These are phyloP conservation scores for Gadus macrocephalus DNA, from an alignment of 2,113 vertebrate genomes.

Conservation along the genomic window DNA sequence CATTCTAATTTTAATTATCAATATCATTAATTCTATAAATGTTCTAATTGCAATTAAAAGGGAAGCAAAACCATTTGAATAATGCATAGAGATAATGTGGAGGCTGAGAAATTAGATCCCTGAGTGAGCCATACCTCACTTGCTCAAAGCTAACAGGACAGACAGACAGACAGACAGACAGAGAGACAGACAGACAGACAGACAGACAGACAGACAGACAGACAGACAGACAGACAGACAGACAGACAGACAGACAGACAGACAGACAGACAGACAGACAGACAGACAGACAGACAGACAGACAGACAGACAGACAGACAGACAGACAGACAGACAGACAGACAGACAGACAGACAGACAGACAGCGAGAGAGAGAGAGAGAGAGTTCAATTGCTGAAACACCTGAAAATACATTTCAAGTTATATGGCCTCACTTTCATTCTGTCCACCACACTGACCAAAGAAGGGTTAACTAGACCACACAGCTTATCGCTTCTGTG, in stretches of 20 bases:
- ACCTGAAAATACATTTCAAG: too few species aligned
- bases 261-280: too few species aligned
- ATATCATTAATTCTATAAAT: slow-evolving; percentile 38
- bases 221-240: background rate
- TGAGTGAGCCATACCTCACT: slow-evolving; percentile 30
- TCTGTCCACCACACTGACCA: too few species aligned
- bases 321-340: too few species aligned
- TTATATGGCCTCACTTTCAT: too few species aligned
- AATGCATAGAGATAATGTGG: slow-evolving; percentile 40
- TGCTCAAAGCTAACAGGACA: slow-evolving; percentile 19
- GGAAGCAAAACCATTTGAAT: slow-evolving; percentile 43
- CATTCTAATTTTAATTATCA: slow-evolving; percentile 41
- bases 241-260: slow-evolving; percentile 10
- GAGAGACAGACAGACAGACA: too few species aligned
- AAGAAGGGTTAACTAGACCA: too few species aligned
- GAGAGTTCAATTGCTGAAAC: background rate
- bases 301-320: slow-evolving; percentile 18
- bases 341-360: too few species aligned
- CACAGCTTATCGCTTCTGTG: too few species aligned
- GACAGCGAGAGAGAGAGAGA: slow-evolving; percentile 22
- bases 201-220: too few species aligned
- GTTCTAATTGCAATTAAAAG: slow-evolving; percentile 31
- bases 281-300: slow-evolving; percentile 5
- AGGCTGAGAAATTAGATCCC: slow-evolving; percentile 35
- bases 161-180: background rate